A percentile compares a stretch with the other conserved stretches of the same genome.
Conservation (phyloP, 2,113 vertebrate genomes). For the Ammospiza nelsoni region DNA sequence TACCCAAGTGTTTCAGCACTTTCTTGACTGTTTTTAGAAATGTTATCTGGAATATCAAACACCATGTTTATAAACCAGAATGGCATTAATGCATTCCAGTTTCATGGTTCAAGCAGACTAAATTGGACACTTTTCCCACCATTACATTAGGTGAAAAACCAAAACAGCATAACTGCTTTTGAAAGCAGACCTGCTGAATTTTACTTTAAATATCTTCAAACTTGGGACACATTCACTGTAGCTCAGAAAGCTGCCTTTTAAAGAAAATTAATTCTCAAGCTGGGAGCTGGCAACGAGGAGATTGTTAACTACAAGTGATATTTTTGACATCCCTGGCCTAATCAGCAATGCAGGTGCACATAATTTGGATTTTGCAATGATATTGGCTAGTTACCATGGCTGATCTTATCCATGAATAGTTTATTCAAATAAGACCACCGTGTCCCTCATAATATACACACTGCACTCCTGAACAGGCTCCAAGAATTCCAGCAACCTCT, state of each 20-base stretch:
- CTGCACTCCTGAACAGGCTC: neutral
- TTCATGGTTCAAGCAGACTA: neutral
- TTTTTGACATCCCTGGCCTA: neutral
- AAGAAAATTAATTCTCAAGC: neutral
- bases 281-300: neutral
- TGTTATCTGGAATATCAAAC: neutral
- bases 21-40: neutral
- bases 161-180: neutral
- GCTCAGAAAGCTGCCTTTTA: neutral
- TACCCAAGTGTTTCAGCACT: neutral
- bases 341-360: slow-evolving; percentile 23
- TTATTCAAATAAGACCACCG: slow-evolving; percentile 20
- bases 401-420: slow-evolving; percentile 21
- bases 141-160: neutral
- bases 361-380: slow-evolving; percentile 30
- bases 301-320: neutral
- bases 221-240: neutral
- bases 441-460: neutral
- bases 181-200: neutral
- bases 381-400: neutral
- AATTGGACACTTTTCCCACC: neutral
- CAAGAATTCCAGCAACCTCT: slow-evolving; percentile 11
- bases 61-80: neutral
- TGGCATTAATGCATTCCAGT: neutral
- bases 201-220: neutral